Percentiles rank a stretch among this genome's conserved stretches.
phyloP scores from a whole-genome alignment of 2,113 vertebrate genomes.

The Piaya cayana region DNA sequence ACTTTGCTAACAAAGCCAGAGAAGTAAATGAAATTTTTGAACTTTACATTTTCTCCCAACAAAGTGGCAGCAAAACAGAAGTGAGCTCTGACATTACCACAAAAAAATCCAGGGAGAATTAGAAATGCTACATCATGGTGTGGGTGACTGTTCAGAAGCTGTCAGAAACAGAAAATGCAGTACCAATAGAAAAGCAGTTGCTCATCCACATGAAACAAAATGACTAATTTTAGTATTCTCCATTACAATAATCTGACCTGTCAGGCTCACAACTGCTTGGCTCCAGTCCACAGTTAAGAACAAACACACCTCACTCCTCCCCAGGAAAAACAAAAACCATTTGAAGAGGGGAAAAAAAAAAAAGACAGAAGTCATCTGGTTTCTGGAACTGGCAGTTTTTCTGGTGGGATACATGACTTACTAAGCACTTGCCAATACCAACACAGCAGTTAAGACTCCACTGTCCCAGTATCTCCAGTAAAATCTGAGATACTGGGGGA shows the following conservation, averaged over 20 bases:
- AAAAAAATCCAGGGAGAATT: neutral
- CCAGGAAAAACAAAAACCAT: neutral
- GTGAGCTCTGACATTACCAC: neutral
- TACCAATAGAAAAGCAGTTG: neutral
- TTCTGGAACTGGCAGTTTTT: neutral
- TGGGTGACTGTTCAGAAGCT: neutral
- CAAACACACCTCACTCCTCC: neutral
- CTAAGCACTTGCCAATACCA: neutral
- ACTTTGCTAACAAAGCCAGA: neutral
- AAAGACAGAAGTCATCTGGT: neutral
- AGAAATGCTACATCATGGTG: neutral
- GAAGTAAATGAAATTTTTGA: neutral
- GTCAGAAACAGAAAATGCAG: neutral
- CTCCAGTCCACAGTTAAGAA: neutral
- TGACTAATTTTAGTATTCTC: neutral
- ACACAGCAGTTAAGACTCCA: neutral
- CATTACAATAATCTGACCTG: neutral
- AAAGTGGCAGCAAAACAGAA: neutral
- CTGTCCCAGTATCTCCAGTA: neutral
- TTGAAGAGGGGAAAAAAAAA: neutral
- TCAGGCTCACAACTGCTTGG: neutral
- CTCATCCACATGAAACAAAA: neutral
- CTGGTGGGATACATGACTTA: neutral
- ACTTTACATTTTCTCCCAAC: neutral
- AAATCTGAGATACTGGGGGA: neutral